Base-by-base conservation (phyloP, 2,888 invertebrate genomes). In the Nipponacmea schrenckii region DNA sequence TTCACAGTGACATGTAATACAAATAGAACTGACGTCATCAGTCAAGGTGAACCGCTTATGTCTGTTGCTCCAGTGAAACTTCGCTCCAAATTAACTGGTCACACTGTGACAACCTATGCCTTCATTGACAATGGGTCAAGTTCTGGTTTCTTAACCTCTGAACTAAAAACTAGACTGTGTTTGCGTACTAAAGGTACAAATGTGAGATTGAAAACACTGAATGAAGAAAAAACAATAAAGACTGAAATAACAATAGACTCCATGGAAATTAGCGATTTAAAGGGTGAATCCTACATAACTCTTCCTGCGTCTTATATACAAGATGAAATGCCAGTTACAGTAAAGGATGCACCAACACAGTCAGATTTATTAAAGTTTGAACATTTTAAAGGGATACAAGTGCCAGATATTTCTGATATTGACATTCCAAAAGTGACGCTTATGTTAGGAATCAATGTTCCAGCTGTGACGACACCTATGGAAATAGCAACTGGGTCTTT, bases 361-460 rank as follows among this genome's bases (percentile, higher is more conserved):
- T 17, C 39, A n/a, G 45, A 63, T 44, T 45, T 68, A 26, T 44
- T 62, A 62, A 39, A 68, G 4, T 68, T 26, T 62, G 2, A 20
- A 20, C 46, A 68, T 68, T 63, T 68, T 44, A 20, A 62, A 15
- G 68, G 46, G 15, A 45, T 68, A 8, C 24, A n/a, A 20, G 56
- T 56, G 7, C 56, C 56, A 20, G 62, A 45, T 24, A 31, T 62
- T 62, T 62, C 26, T 20, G 10, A 20, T 10, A 24, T 68, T 15
- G 45, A 68, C 24, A 63, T 44, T 15, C 31, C 20, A 1, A 45
- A 63, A 15, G 68, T 63, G 1, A 26, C 45, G 1, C 4, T 68
- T 7, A 63, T 68, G n/a, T 45, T 68, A 20, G 68, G 68, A 31
- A 48, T 62, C n/a, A 45, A 68, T 62, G 46, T 68, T n/a, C 68